Base-by-base conservation (phyloP, 1,140 invertebrate genomes). In the Aplysia californica region DNA sequence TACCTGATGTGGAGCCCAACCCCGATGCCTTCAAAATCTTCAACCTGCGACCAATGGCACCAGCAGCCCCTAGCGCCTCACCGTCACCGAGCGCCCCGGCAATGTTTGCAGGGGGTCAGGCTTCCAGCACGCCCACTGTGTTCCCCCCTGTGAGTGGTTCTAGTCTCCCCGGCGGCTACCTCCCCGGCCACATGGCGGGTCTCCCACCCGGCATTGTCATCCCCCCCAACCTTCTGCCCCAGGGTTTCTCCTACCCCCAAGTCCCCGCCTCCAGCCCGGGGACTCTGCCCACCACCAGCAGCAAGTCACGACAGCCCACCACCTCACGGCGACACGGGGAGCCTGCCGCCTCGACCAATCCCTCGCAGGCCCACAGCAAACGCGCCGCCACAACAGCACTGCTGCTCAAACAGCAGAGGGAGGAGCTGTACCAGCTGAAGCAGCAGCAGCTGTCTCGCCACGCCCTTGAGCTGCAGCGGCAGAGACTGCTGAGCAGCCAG, bases 1-100 rank as follows among this genome's bases (percentile, higher is more conserved):
- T 68, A 41, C 72, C 72, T 56, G 61, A 76, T 2, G 77, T 77
- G 23, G 80, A 79, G 41, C 68, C 80, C n/a, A 77, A 79, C 50
- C 79, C 80, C 21, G 82, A 84, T 38, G 75, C 79, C 4, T 84
- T 79, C 69, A 80, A 84, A 55, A 81, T 84, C 18, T 84, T 84
- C 55, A 84, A 84, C 65, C 67, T 84, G 36, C 76, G 78, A 41
- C 82, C 82, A 39, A 78, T 79, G 29, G 68, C 72, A 0, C 39
- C 66, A 29, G 67, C 64, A 33, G 61, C 23, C 58, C 10, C 79
- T 36, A 72, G 75, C 44, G 68, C 41, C 2, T 50, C 76, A 39
- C 71, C 74, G 0, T 39, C 66, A 39, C 68, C 77, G 21, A 38
- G 36, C 2, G 59, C 72, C 26, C 20, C 38, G 2, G 5, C 59